Evolutionary conservation across 2,888 invertebrate genomes (phyloP).

Genomic region (Drosophila mercatorum): DNA sequence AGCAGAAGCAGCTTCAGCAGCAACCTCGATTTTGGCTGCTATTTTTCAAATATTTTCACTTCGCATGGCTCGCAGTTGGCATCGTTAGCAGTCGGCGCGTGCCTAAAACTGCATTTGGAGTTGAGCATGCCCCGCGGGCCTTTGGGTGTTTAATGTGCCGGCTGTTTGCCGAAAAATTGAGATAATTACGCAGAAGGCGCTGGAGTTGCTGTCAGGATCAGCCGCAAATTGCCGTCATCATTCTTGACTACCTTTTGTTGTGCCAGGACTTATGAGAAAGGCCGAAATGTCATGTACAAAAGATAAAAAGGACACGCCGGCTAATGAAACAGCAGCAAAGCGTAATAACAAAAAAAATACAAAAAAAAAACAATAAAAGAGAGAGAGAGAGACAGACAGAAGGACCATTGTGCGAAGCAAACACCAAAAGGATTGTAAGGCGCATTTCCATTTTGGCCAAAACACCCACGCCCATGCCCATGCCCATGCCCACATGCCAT

Average conservation of each 20-base stretch:
- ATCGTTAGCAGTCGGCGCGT: slow-evolving; percentile 41
- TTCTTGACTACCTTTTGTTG: slow-evolving; percentile 75
- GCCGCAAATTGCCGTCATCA: slow-evolving; percentile 79
- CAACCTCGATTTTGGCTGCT: slow-evolving; percentile 12
- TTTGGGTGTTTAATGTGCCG: slow-evolving; percentile 36
- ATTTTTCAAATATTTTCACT: slow-evolving; percentile 19
- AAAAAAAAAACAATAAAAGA: not conserved
- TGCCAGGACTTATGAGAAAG: slow-evolving; percentile 74
- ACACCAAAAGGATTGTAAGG: slow-evolving; percentile 63
- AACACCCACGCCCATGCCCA: not conserved
- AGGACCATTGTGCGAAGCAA: slow-evolving; percentile 37
- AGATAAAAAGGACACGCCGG: slow-evolving; percentile 75
- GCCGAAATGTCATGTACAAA: slow-evolving; percentile 77
- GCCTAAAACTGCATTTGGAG: slow-evolving; percentile 32
- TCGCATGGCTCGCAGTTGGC: slow-evolving; percentile 24
- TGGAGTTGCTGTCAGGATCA: slow-evolving; percentile 60
- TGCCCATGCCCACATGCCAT: slow-evolving; percentile 5
- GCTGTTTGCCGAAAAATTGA: slow-evolving; percentile 58
- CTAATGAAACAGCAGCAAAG: slow-evolving; percentile 70
- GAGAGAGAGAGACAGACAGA: not conserved
- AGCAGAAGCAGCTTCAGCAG: not conserved
- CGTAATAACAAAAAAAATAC: slow-evolving; percentile 42
- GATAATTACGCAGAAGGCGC: slow-evolving; percentile 55
- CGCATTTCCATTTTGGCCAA: slow-evolving; percentile 51
- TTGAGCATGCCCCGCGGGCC: slow-evolving; percentile 12